These are phyloP conservation scores for Neuroterus valhalla DNA, from an alignment of 1,140 invertebrate species.

Conservation along the genomic window DNA sequence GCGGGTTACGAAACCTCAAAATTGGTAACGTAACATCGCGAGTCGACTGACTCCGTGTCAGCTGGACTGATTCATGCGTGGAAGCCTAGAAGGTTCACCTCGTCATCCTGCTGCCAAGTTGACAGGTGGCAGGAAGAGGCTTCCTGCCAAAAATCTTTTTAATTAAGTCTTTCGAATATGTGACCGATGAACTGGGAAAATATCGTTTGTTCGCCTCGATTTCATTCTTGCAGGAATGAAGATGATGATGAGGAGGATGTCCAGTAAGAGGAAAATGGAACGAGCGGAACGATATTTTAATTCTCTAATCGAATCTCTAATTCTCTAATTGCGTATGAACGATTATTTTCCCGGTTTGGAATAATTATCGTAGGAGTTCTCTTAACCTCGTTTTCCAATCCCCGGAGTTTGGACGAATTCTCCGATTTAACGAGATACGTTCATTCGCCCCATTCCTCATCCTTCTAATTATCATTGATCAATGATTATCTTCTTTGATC, in stretches of 20 bases:
- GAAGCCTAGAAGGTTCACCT: slow-evolving; percentile 57
- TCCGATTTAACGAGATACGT: not conserved
- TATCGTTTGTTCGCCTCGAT: slow-evolving; percentile 70
- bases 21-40: slow-evolving; percentile 58
- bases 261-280: slow-evolving; percentile 38
- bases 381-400: not conserved
- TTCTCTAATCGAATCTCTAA: slow-evolving; percentile 23
- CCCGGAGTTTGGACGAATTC: slow-evolving; percentile 2
- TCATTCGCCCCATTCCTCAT: not conserved
- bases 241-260: slow-evolving; percentile 54
- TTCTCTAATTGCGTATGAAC: slow-evolving; percentile 63
- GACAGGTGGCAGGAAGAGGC: slow-evolving; percentile 57
- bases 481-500: slow-evolving; percentile 16
- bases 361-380: slow-evolving; percentile 23
- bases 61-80: slow-evolving; percentile 71
- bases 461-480: not conserved
- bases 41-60: slow-evolving; percentile 73
- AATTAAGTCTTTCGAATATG: slow-evolving; percentile 63
- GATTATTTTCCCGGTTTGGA: slow-evolving; percentile 72
- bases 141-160: slow-evolving; percentile 66
- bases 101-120: slow-evolving; percentile 52
- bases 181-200: slow-evolving; percentile 68
- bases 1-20: slow-evolving; percentile 37
- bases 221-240: slow-evolving; percentile 66
- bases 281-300: slow-evolving; percentile 22